These are phyloP conservation scores for Catharus bicknelli DNA, from an alignment of 2,113 vertebrate genomes.

Conservation along the genomic window DNA sequence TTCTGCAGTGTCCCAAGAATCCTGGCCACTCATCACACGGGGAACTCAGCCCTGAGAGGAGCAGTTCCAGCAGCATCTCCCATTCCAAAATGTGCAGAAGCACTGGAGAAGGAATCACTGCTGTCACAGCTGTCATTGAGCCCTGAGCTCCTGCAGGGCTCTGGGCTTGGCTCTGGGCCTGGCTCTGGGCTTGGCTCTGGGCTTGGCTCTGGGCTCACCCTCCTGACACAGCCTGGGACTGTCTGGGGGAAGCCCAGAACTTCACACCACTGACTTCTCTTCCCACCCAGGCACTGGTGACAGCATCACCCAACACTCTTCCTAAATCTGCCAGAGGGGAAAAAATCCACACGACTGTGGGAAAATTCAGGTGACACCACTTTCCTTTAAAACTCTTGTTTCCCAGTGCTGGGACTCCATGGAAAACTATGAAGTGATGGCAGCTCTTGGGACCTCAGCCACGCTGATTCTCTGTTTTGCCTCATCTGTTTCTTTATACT, in stretches of 20 bases:
- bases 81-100: background rate
- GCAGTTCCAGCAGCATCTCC: background rate
- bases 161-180: background rate
- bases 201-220: background rate
- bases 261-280: background rate
- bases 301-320: background rate
- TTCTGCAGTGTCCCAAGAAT: background rate
- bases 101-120: background rate
- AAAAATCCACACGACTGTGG: background rate
- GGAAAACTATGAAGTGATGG: background rate
- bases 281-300: background rate
- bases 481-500: constrained; percentile 47
- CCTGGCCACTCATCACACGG: background rate
- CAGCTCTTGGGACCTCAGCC: constrained; percentile 26
- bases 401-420: background rate
- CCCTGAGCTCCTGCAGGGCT: background rate
- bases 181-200: background rate
- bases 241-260: background rate
- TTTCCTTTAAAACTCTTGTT: background rate
- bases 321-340: background rate
- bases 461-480: background rate
- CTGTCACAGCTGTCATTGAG: background rate
- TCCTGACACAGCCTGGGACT: background rate
- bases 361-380: background rate
- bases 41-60: background rate